A percentile compares a stretch with the other conserved stretches of the same genome.
Conservation (phyloP, 30 jellyfish, hydroid and myxozoan species). For the Sanderia malayensis region DNA sequence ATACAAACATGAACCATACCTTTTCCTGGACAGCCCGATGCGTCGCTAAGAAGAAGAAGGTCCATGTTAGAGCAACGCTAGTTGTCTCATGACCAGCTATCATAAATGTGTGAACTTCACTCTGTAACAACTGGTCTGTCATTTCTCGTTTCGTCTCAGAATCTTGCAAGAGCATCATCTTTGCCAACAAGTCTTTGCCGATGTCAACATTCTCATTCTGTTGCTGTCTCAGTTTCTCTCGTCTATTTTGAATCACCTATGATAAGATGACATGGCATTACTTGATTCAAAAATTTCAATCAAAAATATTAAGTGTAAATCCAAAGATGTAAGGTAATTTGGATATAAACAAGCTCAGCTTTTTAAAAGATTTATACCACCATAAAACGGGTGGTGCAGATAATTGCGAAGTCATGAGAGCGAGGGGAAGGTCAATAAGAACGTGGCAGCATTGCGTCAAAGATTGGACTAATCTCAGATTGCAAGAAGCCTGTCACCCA, state of each 20-base stretch:
- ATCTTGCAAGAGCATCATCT: constrained; percentile 47
- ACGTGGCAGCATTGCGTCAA: too few species aligned
- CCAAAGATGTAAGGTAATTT: not conserved
- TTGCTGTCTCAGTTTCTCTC: constrained; percentile 12
- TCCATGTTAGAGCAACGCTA: constrained; percentile 69
- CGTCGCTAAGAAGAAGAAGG: constrained; percentile 66
- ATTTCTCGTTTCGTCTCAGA: constrained; percentile 28
- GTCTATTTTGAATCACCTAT: not conserved
- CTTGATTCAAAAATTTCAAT: too few species aligned
- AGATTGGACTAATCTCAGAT: too few species aligned
- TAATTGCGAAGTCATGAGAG: too few species aligned
- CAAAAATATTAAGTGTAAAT: too few species aligned
- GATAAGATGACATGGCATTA: too few species aligned
- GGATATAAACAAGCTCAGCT: not conserved
- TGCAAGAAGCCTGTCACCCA: too few species aligned
- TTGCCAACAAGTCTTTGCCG: constrained; percentile 42
- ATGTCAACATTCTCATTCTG: not conserved
- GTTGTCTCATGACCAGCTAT: constrained; percentile 83
- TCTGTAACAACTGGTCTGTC: constrained; percentile 38
- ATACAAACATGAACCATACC: constrained; percentile 5
- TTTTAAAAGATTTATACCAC: not conserved
- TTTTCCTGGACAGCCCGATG: constrained; percentile 53
- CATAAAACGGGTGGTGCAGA: too few species aligned
- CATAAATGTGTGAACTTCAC: constrained; percentile 63
- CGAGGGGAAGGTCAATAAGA: too few species aligned